Evolutionary conservation across 2,888 invertebrate species (phyloP), one percentile per base, ranked within the genome.

Genomic region (Trichogramma evanescens): DNA sequence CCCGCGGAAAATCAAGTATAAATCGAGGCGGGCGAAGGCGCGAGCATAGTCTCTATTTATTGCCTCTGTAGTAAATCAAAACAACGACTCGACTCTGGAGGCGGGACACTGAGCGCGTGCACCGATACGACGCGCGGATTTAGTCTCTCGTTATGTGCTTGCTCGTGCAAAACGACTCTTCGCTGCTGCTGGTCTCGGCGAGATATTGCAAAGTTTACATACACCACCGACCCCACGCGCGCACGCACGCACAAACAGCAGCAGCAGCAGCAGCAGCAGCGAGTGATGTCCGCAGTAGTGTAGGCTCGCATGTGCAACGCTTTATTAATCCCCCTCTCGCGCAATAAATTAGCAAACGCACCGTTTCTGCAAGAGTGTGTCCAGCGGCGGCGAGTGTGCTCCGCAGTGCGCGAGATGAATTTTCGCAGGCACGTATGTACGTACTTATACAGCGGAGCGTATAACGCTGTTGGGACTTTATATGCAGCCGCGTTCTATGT

Each of bases 301-400:
- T 26, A 44, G 46, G 48, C 50, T 26, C 26, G 26, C 26, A 26
- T 26, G 26, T 26, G 26, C 26, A 26, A 26, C 54, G 73, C 72
- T 74, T 74, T 74, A 75, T 75, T 74, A 74, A 72, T 72, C 71
- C 70, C 56, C 56, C 51, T 10, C 10, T 38, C 10, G 67, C 63
- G 68, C 66, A 68, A 75, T 75, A 74, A 75, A 75, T 75, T 74
- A 74, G 54, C 9, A 10, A 46, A 7, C n/a, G n/a, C 46, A 26
- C 26, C 3, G 48, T 26, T 26, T 26, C 8, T n/a, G 4, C 8
- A 4, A 5, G 68, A 56, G 66, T 66, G 65, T 73, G 69, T 70
- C n/a, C 48, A 10, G 48, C n/a, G 10, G 10, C 48, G 48, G 48
- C 48, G 48, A 10, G 10, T 13, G 26, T 48, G 48, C 10, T 48